These are phyloP conservation scores for Boleophthalmus pectinirostris DNA, from an alignment of 2,113 vertebrate genomes.

Conservation along the genomic window DNA sequence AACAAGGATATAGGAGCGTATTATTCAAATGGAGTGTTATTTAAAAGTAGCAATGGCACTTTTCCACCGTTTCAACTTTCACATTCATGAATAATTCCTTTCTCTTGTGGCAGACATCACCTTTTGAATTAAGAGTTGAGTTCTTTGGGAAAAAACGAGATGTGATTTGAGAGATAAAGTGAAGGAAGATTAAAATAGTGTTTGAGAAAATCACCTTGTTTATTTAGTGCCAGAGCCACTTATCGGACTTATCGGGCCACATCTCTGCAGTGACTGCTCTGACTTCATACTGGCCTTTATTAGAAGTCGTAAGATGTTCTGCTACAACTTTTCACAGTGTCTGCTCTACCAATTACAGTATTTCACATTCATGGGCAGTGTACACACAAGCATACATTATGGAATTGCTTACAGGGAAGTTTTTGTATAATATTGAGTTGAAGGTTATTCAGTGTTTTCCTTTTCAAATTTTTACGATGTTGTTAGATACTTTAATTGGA, in stretches of 20 bases:
- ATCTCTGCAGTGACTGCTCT: conserved; percentile 26
- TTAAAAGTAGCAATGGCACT: conserved; percentile 11
- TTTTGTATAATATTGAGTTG: not conserved
- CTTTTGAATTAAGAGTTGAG: conserved; percentile 20
- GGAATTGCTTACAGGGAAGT: conserved; percentile 3
- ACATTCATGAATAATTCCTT: conserved; percentile 13
- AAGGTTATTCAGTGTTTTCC: not conserved
- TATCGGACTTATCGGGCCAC: conserved; percentile 37
- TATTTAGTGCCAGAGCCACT: conserved; percentile 46
- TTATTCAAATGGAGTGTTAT: conserved; percentile 10
- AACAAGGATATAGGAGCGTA: not conserved
- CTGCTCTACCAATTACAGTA: conserved; percentile 29
- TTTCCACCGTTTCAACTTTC: conserved; percentile 1
- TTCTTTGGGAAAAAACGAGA: conserved; percentile 1
- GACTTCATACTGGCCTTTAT: conserved; percentile 37
- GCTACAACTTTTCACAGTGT: conserved; percentile 28
- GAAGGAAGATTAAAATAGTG: conserved; percentile 21
- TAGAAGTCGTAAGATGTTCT: conserved; percentile 46
- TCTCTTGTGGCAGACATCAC: not conserved
- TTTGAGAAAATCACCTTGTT: conserved; percentile 35
- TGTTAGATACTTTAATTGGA: not conserved
- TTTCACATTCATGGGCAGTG: conserved; percentile 33
- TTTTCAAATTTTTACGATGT: not conserved
- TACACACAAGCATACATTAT: conserved; percentile 34
- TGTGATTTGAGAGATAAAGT: conserved; percentile 25